Percentiles rank a stretch among this genome's conserved stretches.
These are phyloP conservation scores for Ricordea florida DNA, from an alignment of 92 coral and sea anemone species.

Conservation along the genomic window DNA sequence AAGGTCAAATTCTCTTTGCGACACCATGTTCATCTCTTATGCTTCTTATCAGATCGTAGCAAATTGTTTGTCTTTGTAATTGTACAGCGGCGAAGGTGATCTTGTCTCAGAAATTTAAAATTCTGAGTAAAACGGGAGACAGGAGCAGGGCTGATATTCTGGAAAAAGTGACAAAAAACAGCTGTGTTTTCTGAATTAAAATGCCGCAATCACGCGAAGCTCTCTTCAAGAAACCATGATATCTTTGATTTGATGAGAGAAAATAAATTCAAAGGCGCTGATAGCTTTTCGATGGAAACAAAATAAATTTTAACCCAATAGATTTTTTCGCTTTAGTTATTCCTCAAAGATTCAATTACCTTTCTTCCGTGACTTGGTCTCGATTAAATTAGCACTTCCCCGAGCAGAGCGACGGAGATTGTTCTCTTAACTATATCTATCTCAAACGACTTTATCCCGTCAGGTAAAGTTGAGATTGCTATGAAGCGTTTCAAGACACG, in stretches of 20 bases:
- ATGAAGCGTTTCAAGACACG: slow-evolving; percentile 8
- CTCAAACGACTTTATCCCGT: not conserved
- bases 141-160: not conserved
- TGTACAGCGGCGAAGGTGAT: not conserved
- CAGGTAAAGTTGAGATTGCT: slow-evolving; percentile 25
- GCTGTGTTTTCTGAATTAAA: slow-evolving; percentile 6
- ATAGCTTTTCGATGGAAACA: not conserved
- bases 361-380: slow-evolving; percentile 4
- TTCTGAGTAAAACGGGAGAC: not conserved
- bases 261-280: not conserved
- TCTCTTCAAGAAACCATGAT: not conserved
- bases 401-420: not conserved
- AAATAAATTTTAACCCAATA: slow-evolving; percentile 11
- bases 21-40: slow-evolving; percentile 9
- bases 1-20: slow-evolving; percentile 22
- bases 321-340: not conserved
- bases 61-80: slow-evolving; percentile 25
- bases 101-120: not conserved
- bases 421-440: not conserved
- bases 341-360: slow-evolving; percentile 2
- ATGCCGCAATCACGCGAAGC: slow-evolving; percentile 10
- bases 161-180: slow-evolving; percentile 4
- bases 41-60: slow-evolving; percentile 21
- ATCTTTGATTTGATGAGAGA: not conserved
- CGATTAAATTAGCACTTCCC: not conserved